These are phyloP conservation scores for Neodiprion lecontei DNA, from an alignment of 1,140 invertebrate species.

Conservation along the genomic window DNA sequence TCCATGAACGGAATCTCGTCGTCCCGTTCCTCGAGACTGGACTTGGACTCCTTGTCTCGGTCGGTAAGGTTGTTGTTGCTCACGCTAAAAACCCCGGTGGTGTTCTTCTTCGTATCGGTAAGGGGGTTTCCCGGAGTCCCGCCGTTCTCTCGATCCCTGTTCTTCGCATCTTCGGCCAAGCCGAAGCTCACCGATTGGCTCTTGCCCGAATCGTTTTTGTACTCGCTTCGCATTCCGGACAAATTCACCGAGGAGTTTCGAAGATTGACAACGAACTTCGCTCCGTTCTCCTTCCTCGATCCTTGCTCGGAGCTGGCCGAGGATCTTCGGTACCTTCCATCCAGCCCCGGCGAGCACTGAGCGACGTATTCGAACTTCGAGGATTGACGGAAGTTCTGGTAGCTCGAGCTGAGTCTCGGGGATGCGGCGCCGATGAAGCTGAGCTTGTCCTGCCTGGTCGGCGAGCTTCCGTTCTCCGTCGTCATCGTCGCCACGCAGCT, in stretches of 20 bases:
- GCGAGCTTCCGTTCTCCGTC: slow-evolving; percentile 48
- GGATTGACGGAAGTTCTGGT: neutral
- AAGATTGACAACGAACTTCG: neutral
- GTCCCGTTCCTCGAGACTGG: neutral
- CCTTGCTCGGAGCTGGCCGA: neutral
- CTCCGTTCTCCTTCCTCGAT: neutral
- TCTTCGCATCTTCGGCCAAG: neutral
- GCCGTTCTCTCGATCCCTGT: neutral
- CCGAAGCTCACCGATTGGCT: neutral
- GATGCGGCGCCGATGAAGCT: neutral
- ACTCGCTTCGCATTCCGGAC: neutral
- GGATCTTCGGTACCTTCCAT: neutral
- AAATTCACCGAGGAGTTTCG: neutral
- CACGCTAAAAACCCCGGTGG: neutral
- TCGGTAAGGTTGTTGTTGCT: neutral
- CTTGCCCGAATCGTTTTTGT: neutral
- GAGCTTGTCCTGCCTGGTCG: slow-evolving; percentile 29
- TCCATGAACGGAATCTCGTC: slow-evolving; percentile 33
- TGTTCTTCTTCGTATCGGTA: neutral
- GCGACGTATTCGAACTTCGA: slow-evolving; percentile 10
- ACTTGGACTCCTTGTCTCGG: neutral
- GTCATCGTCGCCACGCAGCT: slow-evolving; percentile 64
- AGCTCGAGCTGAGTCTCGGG: slow-evolving; percentile 7
- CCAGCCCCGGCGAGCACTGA: neutral
- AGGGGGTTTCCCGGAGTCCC: neutral